A percentile compares a stretch with the other conserved stretches of the same genome.
Conservation (phyloP, 2,113 vertebrate genomes). For the Hipposideros armiger region DNA sequence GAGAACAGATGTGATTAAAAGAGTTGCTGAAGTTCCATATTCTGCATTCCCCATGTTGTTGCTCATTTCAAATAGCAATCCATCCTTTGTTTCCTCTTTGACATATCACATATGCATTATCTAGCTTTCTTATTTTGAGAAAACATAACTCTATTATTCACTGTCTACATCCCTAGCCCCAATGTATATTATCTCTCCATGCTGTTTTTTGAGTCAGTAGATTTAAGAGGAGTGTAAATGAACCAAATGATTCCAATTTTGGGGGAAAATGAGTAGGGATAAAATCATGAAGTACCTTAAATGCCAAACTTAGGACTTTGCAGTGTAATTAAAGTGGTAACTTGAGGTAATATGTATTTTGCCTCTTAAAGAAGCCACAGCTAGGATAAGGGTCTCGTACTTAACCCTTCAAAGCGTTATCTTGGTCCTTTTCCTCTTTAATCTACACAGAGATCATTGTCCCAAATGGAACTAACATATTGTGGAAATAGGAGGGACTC, state of each 20-base stretch:
- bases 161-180: background rate
- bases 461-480: background rate
- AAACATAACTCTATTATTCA: background rate
- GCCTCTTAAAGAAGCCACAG: background rate
- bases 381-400: background rate
- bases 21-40: background rate
- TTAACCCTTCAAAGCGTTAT: background rate
- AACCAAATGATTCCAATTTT: background rate
- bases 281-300: background rate
- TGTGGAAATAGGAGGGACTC: background rate
- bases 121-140: background rate
- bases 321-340: background rate
- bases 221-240: background rate
- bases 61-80: constrained; percentile 8
- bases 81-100: background rate
- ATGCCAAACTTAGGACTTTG: background rate
- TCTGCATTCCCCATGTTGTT: background rate
- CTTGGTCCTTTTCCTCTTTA: background rate
- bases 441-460: background rate
- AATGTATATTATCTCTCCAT: background rate
- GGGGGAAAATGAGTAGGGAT: background rate
- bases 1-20: background rate
- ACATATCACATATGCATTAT: background rate
- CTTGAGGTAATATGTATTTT: background rate
- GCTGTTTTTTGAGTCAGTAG: background rate